Evolutionary conservation across 2,888 invertebrate species (phyloP).

Genomic region (Halocaridina rubra): DNA sequence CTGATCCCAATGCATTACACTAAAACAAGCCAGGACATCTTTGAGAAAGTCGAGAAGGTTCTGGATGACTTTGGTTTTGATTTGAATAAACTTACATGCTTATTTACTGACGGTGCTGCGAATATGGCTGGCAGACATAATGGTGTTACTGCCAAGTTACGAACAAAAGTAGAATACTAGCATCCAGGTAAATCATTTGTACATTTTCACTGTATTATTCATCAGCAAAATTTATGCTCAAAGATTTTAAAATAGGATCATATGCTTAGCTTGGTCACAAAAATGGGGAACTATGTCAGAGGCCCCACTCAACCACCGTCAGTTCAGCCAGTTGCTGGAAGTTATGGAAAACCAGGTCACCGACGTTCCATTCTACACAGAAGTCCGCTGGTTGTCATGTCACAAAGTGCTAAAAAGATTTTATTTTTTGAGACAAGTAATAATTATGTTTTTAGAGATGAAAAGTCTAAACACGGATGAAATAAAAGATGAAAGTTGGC

Average conservation of each 20-base stretch:
- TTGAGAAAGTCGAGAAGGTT: not conserved
- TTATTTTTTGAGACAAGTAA: not conserved
- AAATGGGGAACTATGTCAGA: not conserved
- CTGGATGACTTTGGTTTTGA: not conserved
- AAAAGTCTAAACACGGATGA: too few species aligned
- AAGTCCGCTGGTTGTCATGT: not conserved
- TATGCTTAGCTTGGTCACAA: not conserved
- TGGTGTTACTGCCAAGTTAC: not conserved
- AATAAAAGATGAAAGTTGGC: too few species aligned
- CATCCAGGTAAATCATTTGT: not conserved
- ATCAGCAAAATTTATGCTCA: not conserved
- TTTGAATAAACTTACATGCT: slow-evolving; percentile 2
- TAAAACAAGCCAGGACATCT: not conserved
- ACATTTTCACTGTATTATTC: not conserved
- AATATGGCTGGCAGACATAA: not conserved
- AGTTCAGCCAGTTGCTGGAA: not conserved
- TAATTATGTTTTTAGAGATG: not conserved
- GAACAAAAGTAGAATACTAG: not conserved
- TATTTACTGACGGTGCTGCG: slow-evolving; percentile 1
- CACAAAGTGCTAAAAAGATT: not conserved
- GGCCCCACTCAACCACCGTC: not conserved
- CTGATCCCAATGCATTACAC: not conserved
- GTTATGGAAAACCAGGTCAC: not conserved
- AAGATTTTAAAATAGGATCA: slow-evolving; percentile 5
- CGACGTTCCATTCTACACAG: not conserved